These are phyloP conservation scores for Sciurus niger DNA, from an alignment of 2,113 vertebrate genomes.

Conservation along the genomic window DNA sequence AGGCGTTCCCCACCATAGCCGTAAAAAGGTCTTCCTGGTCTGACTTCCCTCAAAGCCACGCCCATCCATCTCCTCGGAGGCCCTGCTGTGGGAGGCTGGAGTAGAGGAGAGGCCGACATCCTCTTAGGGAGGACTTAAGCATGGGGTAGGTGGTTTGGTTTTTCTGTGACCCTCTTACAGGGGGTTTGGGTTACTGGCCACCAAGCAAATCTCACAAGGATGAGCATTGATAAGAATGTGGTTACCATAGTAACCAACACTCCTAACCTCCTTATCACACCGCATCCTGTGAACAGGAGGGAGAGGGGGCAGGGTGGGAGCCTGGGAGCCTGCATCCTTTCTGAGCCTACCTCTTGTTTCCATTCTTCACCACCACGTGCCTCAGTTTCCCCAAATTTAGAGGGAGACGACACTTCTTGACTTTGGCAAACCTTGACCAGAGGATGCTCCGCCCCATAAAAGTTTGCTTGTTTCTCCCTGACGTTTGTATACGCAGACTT, in stretches of 20 bases:
- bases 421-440: not conserved
- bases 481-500: not conserved
- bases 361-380: not conserved
- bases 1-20: not conserved
- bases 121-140: not conserved
- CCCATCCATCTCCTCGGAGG: not conserved
- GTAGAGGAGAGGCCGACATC: not conserved
- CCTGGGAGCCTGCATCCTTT: not conserved
- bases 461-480: not conserved
- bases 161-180: not conserved
- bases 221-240: not conserved
- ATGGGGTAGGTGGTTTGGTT: not conserved
- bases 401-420: not conserved
- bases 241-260: constrained; percentile 61
- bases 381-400: not conserved
- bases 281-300: not conserved
- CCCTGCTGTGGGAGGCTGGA: not conserved
- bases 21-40: not conserved
- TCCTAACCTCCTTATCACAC: not conserved
- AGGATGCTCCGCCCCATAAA: not conserved
- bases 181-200: not conserved
- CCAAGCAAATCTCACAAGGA: not conserved
- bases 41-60: not conserved
- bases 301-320: not conserved
- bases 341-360: not conserved